Conservation (phyloP, 2,888 invertebrate genomes). For the Elysia crispata region DNA sequence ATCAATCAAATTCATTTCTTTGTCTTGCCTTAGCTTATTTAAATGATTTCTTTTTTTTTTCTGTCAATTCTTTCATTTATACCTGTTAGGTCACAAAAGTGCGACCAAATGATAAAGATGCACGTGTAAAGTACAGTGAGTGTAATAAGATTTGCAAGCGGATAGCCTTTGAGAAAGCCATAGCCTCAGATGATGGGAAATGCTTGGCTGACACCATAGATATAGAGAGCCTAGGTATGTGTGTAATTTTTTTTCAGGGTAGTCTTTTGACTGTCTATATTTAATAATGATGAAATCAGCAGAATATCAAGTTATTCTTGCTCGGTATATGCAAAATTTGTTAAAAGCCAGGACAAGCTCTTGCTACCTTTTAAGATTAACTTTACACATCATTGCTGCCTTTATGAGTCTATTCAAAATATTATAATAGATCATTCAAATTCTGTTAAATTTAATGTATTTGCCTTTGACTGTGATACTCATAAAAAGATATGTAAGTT, state of each 20-base stretch:
- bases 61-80: not conserved
- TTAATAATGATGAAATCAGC: too few relatives aligned
- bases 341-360: too few relatives aligned
- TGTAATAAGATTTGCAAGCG: slow-evolving; percentile 97
- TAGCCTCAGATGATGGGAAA: slow-evolving; percentile 90
- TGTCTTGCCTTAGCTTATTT: not conserved
- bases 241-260: not conserved
- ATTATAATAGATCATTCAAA: too few relatives aligned
- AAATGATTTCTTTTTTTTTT: slow-evolving; percentile 5
- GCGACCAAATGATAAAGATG: slow-evolving; percentile 95
- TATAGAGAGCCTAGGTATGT: slow-evolving; percentile 90
- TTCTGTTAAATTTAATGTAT: too few relatives aligned
- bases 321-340: too few relatives aligned
- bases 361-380: too few relatives aligned
- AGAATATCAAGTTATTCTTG: too few relatives aligned
- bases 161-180: slow-evolving; percentile 97
- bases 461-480: too few relatives aligned
- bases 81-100: slow-evolving; percentile 88
- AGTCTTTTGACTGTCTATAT: not conserved
- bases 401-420: too few relatives aligned
- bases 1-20: not conserved
- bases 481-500: too few relatives aligned
- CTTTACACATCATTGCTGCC: too few relatives aligned
- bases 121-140: slow-evolving; percentile 92
- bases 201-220: slow-evolving; percentile 90